Evolutionary conservation across 1,140 invertebrate species (phyloP), one percentile per base, ranked within the genome.

Genomic region (Magallana angulata): DNA sequence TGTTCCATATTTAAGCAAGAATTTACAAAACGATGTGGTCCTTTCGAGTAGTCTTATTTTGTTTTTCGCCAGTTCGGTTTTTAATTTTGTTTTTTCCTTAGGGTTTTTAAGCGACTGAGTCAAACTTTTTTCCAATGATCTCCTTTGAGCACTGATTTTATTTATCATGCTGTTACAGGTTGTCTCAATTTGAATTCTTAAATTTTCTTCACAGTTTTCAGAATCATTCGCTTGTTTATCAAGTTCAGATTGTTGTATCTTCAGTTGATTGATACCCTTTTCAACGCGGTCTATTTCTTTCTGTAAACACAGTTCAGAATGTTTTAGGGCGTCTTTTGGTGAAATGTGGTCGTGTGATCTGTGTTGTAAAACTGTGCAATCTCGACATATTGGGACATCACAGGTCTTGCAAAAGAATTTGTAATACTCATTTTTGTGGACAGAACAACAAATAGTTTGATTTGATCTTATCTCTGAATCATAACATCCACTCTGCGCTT

Each of bases 321-420:
- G 24, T 56, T 16, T 16, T 14, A 16, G n/a, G 9, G 76, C 76
- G n/a, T 81, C 48, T 36, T 36, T 48, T 4, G 76, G 18, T 18
- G 24, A 7, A 48, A 48, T 81, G 9, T 24, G 14, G 48, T 81
- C 76, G 30, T 81, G 76, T 9, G 6, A 16, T 56, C 12, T 14
- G 14, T 56, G 76, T 14, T 81, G 76, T 14, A 81, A 30, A 30
- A 81, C 48, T 30, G 30, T 56, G 24, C 76, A 81, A 30, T 81
- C 76, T 81, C 24, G 16, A 16, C 76, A 81, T 30, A 30, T 30
- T 36, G 24, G 18, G 16, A 18, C 76, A 81, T 81, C 30, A 81
- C 76, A 81, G 24, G 76, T 81, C 14, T 81, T 56, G 76, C 76
- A 81, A 56, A 18, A 81, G 30, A 24, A 81, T 30, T 30, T 81